These are phyloP conservation scores for Sinelater perroti DNA, from an alignment of 2,888 invertebrate genomes.

Conservation along the genomic window DNA sequence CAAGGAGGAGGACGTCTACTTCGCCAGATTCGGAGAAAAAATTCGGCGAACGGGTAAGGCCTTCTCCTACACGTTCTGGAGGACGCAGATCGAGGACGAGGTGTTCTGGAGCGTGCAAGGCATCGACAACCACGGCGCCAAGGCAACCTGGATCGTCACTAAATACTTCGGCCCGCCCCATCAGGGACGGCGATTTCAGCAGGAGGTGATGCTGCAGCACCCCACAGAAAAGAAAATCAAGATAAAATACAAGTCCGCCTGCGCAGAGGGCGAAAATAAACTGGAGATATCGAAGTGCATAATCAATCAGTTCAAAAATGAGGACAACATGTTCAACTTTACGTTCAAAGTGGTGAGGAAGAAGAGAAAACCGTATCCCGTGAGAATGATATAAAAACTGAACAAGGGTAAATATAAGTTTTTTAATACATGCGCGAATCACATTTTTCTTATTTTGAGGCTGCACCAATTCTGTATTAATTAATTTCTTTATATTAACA, in stretches of 20 bases:
- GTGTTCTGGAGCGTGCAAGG: conserved; percentile 60
- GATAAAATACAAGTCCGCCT: conserved; percentile 54
- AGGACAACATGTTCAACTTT: conserved; percentile 54
- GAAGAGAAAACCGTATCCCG: conserved; percentile 47
- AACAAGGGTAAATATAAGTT: no score
- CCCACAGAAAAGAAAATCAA: conserved; percentile 55
- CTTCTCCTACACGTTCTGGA: conserved; percentile 58
- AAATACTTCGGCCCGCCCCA: conserved; percentile 54
- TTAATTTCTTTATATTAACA: no score
- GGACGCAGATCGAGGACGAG: conserved; percentile 55
- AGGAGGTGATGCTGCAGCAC: conserved; percentile 55
- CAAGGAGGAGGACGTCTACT: conserved; percentile 49
- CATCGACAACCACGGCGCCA: conserved; percentile 48
- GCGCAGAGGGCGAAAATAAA: conserved; percentile 53
- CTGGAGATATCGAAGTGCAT: conserved; percentile 55
- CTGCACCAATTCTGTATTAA: no score
- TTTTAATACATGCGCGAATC: no score
- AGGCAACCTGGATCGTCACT: conserved; percentile 55
- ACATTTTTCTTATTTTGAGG: no score
- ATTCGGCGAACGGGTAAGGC: conserved; percentile 54
- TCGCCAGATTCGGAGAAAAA: conserved; percentile 50
- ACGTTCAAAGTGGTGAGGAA: conserved; percentile 53
- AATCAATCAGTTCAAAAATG: conserved; percentile 54
- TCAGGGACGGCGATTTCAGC: conserved; percentile 52
- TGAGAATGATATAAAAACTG: conserved; percentile 29